These are phyloP conservation scores for Antigone vipio DNA, from an alignment of 2,113 vertebrate genomes.

Conservation along the genomic window DNA sequence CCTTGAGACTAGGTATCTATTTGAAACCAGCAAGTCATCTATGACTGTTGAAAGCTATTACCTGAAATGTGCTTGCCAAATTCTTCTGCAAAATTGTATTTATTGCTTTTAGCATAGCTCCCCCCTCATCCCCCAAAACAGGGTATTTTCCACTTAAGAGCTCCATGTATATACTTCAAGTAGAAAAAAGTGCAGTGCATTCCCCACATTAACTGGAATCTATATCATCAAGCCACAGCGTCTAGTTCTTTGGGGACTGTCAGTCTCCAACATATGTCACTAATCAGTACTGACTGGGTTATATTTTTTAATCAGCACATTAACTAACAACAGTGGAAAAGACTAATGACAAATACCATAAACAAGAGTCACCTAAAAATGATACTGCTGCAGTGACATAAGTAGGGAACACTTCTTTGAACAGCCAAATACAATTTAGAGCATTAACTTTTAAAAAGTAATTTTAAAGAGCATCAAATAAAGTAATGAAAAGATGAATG, in stretches of 20 bases:
- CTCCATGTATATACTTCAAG: not conserved
- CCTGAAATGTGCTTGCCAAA: not conserved
- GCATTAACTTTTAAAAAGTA: not conserved
- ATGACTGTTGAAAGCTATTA: not conserved
- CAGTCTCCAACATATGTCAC: not conserved
- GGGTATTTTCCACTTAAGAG: not conserved
- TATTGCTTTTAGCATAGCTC: not conserved
- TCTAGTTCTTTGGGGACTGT: not conserved
- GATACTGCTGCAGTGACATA: not conserved
- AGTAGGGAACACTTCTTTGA: not conserved
- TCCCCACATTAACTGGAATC: not conserved
- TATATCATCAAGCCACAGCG: not conserved
- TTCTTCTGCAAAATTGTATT: not conserved
- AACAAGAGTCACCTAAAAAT: not conserved
- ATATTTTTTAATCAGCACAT: not conserved
- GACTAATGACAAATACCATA: not conserved
- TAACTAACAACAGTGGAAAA: not conserved
- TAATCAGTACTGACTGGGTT: not conserved
- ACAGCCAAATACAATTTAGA: not conserved
- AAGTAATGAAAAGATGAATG: not conserved
- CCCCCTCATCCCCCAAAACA: not conserved
- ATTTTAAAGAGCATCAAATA: not conserved
- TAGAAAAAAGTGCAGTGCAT: not conserved
- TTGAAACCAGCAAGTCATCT: not conserved
- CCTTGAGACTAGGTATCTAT: not conserved